Conservation (phyloP, 2,113 vertebrate species). For the Ornithorhynchus anatinus region DNA sequence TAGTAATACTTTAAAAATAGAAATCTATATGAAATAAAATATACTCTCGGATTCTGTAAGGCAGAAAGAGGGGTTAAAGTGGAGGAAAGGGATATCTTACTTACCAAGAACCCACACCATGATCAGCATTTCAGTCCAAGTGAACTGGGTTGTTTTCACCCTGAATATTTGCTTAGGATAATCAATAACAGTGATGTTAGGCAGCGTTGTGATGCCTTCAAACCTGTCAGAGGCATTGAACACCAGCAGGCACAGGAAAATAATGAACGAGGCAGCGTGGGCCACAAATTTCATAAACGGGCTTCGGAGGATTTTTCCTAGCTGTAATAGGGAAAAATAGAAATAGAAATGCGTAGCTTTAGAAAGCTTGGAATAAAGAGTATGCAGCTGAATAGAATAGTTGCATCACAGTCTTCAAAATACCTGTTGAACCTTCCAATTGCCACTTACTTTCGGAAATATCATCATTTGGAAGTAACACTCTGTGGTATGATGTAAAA, state of each 20-base stretch:
- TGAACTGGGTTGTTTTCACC: slow-evolving; percentile 87
- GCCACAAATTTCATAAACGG: slow-evolving; percentile 93
- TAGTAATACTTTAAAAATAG: neutral
- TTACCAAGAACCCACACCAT: slow-evolving; percentile 90
- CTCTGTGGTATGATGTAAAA: too few species aligned
- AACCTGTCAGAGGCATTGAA: slow-evolving; percentile 90
- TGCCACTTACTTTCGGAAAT: too few species aligned
- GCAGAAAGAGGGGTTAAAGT: neutral
- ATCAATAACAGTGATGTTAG: slow-evolving; percentile 84
- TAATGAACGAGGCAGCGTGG: slow-evolving; percentile 89
- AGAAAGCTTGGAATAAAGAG: neutral
- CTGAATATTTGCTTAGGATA: slow-evolving; percentile 88
- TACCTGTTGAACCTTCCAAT: too few species aligned
- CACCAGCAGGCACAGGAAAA: slow-evolving; percentile 87
- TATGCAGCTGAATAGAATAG: too few species aligned
- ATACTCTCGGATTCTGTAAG: neutral
- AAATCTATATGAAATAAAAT: neutral
- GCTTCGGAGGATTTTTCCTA: slow-evolving; percentile 84
- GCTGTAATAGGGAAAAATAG: slow-evolving; percentile 63
- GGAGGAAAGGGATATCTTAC: slow-evolving; percentile 39
- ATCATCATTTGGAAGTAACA: too few species aligned
- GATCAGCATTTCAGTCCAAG: slow-evolving; percentile 90
- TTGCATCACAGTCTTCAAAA: neutral
- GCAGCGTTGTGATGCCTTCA: slow-evolving; percentile 81
- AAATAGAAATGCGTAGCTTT: slow-evolving; percentile 1